phyloP scores from a whole-genome alignment of 1,140 invertebrate genomes.

The Zelostemma sp. region DNA sequence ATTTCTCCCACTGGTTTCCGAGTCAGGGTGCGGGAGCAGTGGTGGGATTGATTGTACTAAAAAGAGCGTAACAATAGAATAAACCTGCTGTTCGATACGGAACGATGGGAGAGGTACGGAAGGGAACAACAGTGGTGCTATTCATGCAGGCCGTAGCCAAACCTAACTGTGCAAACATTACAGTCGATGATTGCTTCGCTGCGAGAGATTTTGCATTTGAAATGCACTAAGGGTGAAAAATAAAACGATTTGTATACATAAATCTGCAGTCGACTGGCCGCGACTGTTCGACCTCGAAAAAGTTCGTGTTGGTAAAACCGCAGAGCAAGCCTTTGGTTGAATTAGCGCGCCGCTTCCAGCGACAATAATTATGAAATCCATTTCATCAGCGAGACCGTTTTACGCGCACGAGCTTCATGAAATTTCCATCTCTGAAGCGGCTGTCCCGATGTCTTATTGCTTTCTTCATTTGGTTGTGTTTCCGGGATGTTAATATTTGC shows the following conservation, averaged over 20 bases:
- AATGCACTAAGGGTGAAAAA: slow-evolving; percentile 20
- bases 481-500: neutral
- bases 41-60: slow-evolving; percentile 53
- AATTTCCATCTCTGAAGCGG: neutral
- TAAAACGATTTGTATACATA: neutral
- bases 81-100: slow-evolving; percentile 12
- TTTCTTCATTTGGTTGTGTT: slow-evolving; percentile 4
- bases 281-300: slow-evolving; percentile 13
- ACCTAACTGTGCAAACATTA: slow-evolving; percentile 57
- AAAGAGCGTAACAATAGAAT: slow-evolving; percentile 53
- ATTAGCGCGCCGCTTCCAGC: neutral
- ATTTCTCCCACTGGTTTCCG: slow-evolving; percentile 36
- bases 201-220: slow-evolving; percentile 44
- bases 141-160: slow-evolving; percentile 23
- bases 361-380: no score
- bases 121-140: slow-evolving; percentile 35
- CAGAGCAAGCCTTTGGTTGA: neutral
- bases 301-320: slow-evolving; percentile 44
- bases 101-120: slow-evolving; percentile 7
- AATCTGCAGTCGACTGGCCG: neutral
- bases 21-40: slow-evolving; percentile 12
- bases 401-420: no score
- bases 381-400: no score
- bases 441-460: neutral
- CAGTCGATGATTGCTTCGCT: slow-evolving; percentile 55